Base-by-base conservation (phyloP, 2,797 vertebrate species). In the Xyrichtys novacula region DNA sequence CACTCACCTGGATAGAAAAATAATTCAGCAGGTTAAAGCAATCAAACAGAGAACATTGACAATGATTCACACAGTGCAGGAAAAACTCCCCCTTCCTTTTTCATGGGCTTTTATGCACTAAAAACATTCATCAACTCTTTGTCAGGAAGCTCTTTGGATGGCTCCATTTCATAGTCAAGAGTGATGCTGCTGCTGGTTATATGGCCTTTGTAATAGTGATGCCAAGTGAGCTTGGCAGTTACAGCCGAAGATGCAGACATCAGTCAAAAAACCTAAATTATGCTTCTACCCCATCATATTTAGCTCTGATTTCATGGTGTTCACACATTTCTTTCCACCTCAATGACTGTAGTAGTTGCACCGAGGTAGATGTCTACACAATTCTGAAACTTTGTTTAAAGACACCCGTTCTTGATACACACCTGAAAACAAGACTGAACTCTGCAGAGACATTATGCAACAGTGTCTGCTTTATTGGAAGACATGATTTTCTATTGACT, bases 61-160 rank as follows among this genome's bases (percentile, higher is more conserved):
- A 52, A 76, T 83, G 62, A 85, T 75, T 77, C 56, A 80, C 47
- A 46, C 25, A 43, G 17, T 50, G 38, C 14, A 57, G 48, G 43
- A 62, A 70, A 78, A 47, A 49, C 56, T 56, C 29, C 20, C 43
- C n/a, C n/a, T 53, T 71, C 52, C 55, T 74, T 81, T 74, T 65
- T 52, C 29, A 43, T 72, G 38, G 36, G 43, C 48, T 84, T 77
- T 83, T 69, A 79, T 78, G 56, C 52, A 58, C 48, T 59, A 20
- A 72, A 72, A 74, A 69, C 53, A 79, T 81, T 71, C 53, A 77
- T 78, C 78, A 82, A 63, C 8, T 61, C 71, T 80, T 59, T 75
- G 72, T 67, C 70, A 77, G 61, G 61, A 71, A 55, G 62, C 63
- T 83, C 58, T 60, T 54, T 44, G 64, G 36, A 69, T 52, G 66